Conservation (phyloP, 2,113 vertebrate genomes). For the Plestiodon gilberti region DNA sequence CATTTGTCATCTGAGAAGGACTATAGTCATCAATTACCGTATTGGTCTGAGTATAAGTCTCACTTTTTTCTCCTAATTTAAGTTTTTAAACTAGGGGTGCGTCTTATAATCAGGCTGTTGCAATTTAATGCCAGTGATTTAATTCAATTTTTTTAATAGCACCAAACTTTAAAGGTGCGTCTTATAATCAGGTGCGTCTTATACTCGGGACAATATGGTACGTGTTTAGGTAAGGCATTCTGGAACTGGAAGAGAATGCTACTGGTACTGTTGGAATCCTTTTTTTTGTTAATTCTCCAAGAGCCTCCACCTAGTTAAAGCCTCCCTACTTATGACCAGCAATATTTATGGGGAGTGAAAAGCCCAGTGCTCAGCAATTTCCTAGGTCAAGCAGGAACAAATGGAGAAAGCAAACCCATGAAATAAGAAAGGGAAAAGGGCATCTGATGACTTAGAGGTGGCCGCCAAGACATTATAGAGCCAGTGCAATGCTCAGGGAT, state of each 20-base stretch:
- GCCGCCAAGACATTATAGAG: conserved; percentile 42
- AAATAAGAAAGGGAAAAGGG: conserved; percentile 67
- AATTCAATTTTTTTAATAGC: too few relatives aligned
- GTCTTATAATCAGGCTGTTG: too few relatives aligned
- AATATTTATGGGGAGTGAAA: conserved; percentile 60
- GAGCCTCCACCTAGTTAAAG: conserved; percentile 30
- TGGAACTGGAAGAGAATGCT: not conserved
- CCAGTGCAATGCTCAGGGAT: not conserved
- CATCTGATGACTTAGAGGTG: conserved; percentile 55
- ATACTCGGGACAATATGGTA: too few relatives aligned
- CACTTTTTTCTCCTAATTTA: too few relatives aligned
- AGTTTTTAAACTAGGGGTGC: too few relatives aligned
- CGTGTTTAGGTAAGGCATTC: not conserved
- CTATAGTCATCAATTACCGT: too few relatives aligned
- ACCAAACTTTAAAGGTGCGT: too few relatives aligned
- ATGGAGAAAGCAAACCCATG: conserved; percentile 62
- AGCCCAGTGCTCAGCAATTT: conserved; percentile 69
- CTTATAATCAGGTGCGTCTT: too few relatives aligned
- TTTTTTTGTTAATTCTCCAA: conserved; percentile 61
- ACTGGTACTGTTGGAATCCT: conserved; percentile 48
- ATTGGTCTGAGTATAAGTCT: too few relatives aligned
- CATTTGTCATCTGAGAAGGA: too few relatives aligned
- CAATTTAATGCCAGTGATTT: too few relatives aligned
- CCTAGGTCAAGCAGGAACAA: conserved; percentile 69
- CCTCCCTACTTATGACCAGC: conserved; percentile 48